These are phyloP conservation scores for Urocitellus parryii DNA, from an alignment of 2,113 vertebrate genomes.

Conservation along the genomic window DNA sequence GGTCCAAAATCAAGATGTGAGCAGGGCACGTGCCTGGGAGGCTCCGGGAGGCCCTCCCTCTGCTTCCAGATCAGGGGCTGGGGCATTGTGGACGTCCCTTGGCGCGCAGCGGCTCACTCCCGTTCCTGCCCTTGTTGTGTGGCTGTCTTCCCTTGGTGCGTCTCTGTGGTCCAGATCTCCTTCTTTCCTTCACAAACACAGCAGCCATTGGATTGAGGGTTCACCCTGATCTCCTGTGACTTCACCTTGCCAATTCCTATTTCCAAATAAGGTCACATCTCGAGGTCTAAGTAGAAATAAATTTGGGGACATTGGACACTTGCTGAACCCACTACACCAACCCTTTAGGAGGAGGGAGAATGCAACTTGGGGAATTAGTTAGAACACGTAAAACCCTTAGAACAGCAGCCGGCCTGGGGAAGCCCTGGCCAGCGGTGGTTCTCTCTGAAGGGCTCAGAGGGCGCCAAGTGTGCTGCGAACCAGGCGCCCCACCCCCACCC, in stretches of 20 bases:
- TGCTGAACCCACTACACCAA: not conserved
- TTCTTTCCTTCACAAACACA: not conserved
- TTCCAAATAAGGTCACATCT: not conserved
- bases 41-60: not conserved
- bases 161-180: not conserved
- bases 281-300: not conserved
- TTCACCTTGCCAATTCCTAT: not conserved
- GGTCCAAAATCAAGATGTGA: no score
- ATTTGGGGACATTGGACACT: no score
- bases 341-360: not conserved
- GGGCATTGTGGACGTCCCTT: fast-evolving
- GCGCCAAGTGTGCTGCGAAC: not conserved
- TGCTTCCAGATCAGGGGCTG: not conserved
- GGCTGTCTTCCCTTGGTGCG: not conserved
- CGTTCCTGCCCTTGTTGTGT: not conserved
- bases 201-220: not conserved
- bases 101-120: fast-evolving
- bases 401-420: fast-evolving
- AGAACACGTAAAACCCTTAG: not conserved
- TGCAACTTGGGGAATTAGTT: not conserved
- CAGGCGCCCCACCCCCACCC: fast-evolving
- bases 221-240: no score
- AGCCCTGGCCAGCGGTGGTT: not conserved
- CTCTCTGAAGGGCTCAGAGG: not conserved
- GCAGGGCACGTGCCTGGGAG: fast-evolving